Evolutionary conservation across 2,797 vertebrate genomes (phyloP).

Genomic region (Toxotes lorentzi): DNA sequence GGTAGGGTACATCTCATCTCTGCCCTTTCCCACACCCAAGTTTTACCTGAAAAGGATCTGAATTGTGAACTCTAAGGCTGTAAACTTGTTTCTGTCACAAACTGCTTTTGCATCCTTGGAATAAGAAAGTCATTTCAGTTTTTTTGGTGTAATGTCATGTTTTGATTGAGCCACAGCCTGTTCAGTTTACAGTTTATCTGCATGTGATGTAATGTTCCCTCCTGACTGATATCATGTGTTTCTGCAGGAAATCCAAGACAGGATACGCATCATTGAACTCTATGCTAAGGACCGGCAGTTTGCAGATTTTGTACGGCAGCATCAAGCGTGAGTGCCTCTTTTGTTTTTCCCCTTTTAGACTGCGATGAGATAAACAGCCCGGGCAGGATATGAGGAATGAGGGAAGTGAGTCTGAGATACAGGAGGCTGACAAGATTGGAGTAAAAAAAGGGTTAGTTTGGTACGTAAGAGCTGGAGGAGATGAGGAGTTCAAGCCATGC

Average conservation of each 20-base stretch:
- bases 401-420: slow-evolving; percentile 56
- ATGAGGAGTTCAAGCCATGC: slow-evolving; percentile 12
- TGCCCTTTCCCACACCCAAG: background rate
- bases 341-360: slow-evolving; percentile 25
- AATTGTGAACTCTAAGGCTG: background rate
- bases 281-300: slow-evolving; percentile 95
- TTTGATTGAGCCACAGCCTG: slow-evolving; percentile 33
- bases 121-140: background rate
- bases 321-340: slow-evolving; percentile 90
- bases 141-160: slow-evolving; percentile 20
- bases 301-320: slow-evolving; percentile 93
- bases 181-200: slow-evolving; percentile 49
- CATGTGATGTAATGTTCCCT: slow-evolving; percentile 44
- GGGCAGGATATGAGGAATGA: slow-evolving; percentile 28
- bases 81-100: background rate
- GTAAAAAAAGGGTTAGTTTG: slow-evolving; percentile 27
- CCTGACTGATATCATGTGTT: slow-evolving; percentile 52
- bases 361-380: slow-evolving; percentile 47
- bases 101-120: background rate
- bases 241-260: slow-evolving; percentile 95
- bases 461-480: slow-evolving; percentile 25
- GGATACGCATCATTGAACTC: slow-evolving; percentile 96
- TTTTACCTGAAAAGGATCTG: background rate
- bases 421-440: slow-evolving; percentile 24
- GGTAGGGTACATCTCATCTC: background rate